A percentile compares a stretch with the other conserved stretches of the same genome.
Evolutionary conservation across 2,888 invertebrate genomes (phyloP).

Genomic region (Ennomos fuscantarius): DNA sequence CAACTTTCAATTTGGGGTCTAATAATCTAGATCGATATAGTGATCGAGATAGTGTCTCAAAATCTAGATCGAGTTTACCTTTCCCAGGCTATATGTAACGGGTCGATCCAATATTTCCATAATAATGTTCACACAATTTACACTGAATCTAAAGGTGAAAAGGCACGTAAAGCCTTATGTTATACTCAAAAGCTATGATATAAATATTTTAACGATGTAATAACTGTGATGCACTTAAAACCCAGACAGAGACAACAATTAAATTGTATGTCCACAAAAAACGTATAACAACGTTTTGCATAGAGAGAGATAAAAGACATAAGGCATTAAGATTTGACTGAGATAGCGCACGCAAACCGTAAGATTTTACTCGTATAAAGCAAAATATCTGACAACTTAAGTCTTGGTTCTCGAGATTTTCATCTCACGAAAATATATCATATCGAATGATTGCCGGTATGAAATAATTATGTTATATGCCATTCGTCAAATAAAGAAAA

Average conservation of each 20-base stretch:
- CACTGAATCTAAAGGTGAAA: neutral
- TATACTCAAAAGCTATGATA: slow-evolving; percentile 2
- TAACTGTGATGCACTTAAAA: slow-evolving; percentile 14
- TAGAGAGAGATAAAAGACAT: slow-evolving; percentile 9
- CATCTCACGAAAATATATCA: slow-evolving; percentile 26
- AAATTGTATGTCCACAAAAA: slow-evolving; percentile 19
- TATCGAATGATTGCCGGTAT: slow-evolving; percentile 7
- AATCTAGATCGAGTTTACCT: slow-evolving; percentile 1
- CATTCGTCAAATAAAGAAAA: neutral
- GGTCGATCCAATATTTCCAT: slow-evolving; percentile 15
- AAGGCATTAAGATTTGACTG: slow-evolving; percentile 20
- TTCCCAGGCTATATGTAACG: slow-evolving; percentile 9
- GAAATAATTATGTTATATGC: slow-evolving; percentile 10
- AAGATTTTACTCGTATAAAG: slow-evolving; percentile 22
- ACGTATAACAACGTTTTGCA: slow-evolving; percentile 14
- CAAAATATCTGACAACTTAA: slow-evolving; percentile 24
- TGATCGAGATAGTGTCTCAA: too few relatives aligned
- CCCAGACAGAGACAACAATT: slow-evolving; percentile 5
- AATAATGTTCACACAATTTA: neutral
- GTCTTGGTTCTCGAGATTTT: slow-evolving; percentile 30
- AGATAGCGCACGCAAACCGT: slow-evolving; percentile 23
- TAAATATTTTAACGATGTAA: slow-evolving; percentile 8
- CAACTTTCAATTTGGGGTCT: neutral
- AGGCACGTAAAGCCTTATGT: neutral
- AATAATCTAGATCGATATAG: slow-evolving; percentile 14